These are phyloP conservation scores for Passer montanus DNA, from an alignment of 2,113 vertebrate species.

Conservation along the genomic window DNA sequence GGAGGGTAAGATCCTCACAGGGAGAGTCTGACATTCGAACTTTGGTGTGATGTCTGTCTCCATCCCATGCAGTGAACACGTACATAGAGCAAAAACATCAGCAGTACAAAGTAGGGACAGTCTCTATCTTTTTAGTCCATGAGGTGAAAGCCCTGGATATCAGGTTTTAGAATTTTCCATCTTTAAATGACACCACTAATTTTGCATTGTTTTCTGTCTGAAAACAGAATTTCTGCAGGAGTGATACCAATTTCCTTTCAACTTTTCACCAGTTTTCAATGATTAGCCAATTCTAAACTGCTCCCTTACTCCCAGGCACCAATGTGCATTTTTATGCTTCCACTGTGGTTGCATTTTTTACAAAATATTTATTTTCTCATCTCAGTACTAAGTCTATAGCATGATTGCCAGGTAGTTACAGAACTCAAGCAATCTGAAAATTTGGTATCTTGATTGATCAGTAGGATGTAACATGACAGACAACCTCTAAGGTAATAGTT, in stretches of 20 bases:
- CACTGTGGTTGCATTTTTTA: neutral
- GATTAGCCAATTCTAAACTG: neutral
- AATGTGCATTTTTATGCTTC: neutral
- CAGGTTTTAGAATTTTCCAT: neutral
- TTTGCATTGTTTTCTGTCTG: neutral
- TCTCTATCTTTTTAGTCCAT: neutral
- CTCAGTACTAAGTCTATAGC: neutral
- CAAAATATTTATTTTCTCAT: neutral
- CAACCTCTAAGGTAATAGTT: neutral
- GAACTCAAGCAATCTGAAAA: neutral
- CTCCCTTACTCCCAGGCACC: rapidly evolving
- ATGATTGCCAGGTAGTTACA: neutral
- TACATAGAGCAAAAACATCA: neutral
- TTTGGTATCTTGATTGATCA: neutral
- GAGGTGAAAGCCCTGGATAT: neutral
- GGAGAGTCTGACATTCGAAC: neutral
- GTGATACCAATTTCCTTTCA: neutral
- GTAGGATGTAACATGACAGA: neutral
- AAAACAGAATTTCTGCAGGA: neutral
- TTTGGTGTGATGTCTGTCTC: neutral
- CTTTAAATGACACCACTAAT: neutral
- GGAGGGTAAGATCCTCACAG: neutral
- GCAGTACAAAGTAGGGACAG: neutral
- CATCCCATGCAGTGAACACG: neutral
- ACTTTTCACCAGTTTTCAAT: neutral